Evolutionary conservation across 1,140 invertebrate species (phyloP).

Genomic region (Drosophila erecta): DNA sequence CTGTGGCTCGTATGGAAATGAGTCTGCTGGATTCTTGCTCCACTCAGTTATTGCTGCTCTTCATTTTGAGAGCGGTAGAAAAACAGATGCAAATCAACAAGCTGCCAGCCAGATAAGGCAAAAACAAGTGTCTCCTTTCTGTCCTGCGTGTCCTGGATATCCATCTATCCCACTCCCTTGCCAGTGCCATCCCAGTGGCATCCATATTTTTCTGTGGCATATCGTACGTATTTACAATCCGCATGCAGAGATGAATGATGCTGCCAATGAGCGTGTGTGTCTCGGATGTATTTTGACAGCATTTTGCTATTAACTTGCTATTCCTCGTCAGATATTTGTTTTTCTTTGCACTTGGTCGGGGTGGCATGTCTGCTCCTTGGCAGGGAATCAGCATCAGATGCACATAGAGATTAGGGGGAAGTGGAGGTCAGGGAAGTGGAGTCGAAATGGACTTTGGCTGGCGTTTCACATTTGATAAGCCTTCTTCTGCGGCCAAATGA

Average conservation of each 20-base stretch:
- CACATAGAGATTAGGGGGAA: background rate
- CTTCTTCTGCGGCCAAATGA: conserved; percentile 36
- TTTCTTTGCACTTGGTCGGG: conserved; percentile 37
- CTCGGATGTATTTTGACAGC: conserved; percentile 60
- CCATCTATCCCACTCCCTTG: conserved; percentile 16
- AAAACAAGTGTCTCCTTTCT: conserved; percentile 56
- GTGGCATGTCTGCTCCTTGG: conserved; percentile 14
- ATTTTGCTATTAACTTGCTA: conserved; percentile 68
- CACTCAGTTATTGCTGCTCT: conserved; percentile 36
- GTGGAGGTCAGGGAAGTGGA: background rate
- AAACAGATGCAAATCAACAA: conserved; percentile 73
- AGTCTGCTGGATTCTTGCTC: conserved; percentile 39
- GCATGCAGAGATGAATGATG: conserved; percentile 66
- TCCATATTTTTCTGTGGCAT: conserved; percentile 11
- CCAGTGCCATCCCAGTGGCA: too few relatives aligned
- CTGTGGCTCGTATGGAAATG: conserved; percentile 48
- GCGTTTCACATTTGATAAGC: conserved; percentile 47
- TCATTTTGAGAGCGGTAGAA: conserved; percentile 50
- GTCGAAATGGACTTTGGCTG: conserved; percentile 9
- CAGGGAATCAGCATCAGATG: background rate
- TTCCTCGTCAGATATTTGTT: conserved; percentile 43
- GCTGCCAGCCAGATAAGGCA: conserved; percentile 58
- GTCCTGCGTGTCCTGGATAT: conserved; percentile 40
- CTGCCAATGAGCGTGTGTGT: conserved; percentile 56
- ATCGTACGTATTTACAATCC: conserved; percentile 51